phyloP scores from a whole-genome alignment of 1,140 invertebrate species.

The Globodera rostochiensis region DNA sequence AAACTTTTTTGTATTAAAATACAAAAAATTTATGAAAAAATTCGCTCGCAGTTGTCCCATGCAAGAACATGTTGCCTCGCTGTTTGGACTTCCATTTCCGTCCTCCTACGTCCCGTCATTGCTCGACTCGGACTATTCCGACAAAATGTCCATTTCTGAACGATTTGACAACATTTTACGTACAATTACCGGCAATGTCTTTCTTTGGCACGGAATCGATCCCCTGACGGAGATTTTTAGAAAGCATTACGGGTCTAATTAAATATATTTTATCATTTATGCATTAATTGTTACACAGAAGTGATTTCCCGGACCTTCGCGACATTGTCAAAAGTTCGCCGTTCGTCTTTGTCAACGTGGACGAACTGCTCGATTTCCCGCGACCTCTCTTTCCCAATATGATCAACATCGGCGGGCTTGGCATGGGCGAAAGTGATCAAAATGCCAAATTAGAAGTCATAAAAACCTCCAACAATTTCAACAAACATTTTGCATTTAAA shows the following conservation, averaged over 20 bases:
- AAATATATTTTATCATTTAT: background rate
- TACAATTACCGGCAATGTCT: background rate
- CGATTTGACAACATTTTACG: constrained; percentile 30
- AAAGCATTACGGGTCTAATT: constrained; percentile 30
- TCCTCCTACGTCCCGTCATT: constrained; percentile 44
- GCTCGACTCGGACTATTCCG: constrained; percentile 15
- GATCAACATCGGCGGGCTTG: constrained; percentile 46
- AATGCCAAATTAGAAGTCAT: background rate
- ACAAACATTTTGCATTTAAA: no score
- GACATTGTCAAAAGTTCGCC: constrained; percentile 42
- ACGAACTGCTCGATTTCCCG: constrained; percentile 48
- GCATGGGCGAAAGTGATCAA: constrained; percentile 11
- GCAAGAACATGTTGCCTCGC: constrained; percentile 28
- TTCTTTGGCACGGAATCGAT: constrained; percentile 6
- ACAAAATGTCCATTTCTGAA: constrained; percentile 41
- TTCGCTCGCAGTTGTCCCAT: constrained; percentile 32
- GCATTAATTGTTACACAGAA: constrained; percentile 20
- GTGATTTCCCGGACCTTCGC: constrained; percentile 43
- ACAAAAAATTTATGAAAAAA: background rate
- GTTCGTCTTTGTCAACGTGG: constrained; percentile 37
- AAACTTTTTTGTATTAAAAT: constrained; percentile 4
- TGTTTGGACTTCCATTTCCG: constrained; percentile 39
- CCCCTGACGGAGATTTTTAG: constrained; percentile 34
- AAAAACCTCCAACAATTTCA: no score
- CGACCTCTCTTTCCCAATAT: constrained; percentile 39